Percentiles rank a stretch among this genome's conserved stretches.
These are phyloP conservation scores for Nezara viridula DNA, from an alignment of 2,888 invertebrate species.

Conservation along the genomic window DNA sequence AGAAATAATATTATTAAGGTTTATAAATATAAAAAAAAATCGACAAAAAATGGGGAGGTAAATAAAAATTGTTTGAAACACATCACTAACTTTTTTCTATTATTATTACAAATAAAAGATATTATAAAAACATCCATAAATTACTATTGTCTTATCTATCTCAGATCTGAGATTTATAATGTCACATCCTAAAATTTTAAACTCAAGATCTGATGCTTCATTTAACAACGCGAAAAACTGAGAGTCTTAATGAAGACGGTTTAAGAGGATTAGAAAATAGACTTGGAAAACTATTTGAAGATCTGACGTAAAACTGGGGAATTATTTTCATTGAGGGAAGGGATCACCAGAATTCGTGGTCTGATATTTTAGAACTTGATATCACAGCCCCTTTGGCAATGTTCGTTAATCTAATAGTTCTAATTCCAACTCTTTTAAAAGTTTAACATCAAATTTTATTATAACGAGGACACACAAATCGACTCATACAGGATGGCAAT, in stretches of 20 bases:
- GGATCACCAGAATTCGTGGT: neutral
- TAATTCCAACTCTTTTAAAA: too few relatives aligned
- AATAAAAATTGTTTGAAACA: too few relatives aligned
- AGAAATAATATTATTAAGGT: too few relatives aligned
- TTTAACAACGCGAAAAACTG: neutral
- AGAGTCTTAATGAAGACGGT: neutral
- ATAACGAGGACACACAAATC: too few relatives aligned
- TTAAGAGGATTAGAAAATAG: neutral
- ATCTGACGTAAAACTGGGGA: conserved; percentile 17
- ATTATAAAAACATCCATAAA: too few relatives aligned
- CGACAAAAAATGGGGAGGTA: too few relatives aligned
- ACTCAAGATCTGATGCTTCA: neutral
- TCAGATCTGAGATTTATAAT: neutral
- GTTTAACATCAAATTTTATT: too few relatives aligned
- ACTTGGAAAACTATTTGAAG: conserved; percentile 23
- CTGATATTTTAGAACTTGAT: neutral
- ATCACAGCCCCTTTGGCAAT: neutral
- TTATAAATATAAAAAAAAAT: too few relatives aligned
- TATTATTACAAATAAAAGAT: too few relatives aligned
- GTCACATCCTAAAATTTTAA: neutral
- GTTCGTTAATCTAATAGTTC: neutral
- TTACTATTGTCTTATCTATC: too few relatives aligned
- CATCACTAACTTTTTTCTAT: too few relatives aligned
- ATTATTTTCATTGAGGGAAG: conserved; percentile 10
- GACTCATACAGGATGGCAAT: too few relatives aligned